Conservation (phyloP, 2,888 invertebrate species). For the Philereme transversata region DNA sequence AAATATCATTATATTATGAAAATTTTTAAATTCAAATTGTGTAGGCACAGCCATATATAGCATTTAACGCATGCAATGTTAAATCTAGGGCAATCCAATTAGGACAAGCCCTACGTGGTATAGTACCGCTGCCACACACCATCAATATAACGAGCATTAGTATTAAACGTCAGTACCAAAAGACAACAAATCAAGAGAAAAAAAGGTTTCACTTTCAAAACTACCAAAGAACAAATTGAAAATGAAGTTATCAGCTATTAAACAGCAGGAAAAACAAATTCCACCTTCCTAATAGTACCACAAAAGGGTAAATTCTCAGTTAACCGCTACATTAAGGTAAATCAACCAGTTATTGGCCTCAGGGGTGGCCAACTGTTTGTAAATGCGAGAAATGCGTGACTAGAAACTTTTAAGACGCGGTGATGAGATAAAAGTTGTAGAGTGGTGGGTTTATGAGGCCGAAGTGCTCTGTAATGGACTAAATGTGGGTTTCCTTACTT, state of each 20-base stretch:
- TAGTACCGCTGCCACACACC: too few species aligned
- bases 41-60: too few species aligned
- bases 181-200: too few species aligned
- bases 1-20: too few species aligned
- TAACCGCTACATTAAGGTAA: constrained; percentile 31
- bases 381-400: constrained; percentile 51
- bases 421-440: constrained; percentile 42
- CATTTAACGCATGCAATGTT: too few species aligned
- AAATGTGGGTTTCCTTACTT: background rate
- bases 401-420: constrained; percentile 46
- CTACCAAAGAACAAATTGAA: constrained; percentile 32
- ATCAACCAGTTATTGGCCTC: constrained; percentile 23
- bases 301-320: constrained; percentile 40
- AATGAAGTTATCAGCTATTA: constrained; percentile 33
- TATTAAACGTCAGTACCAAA: too few species aligned
- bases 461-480: constrained; percentile 10
- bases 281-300: constrained; percentile 39
- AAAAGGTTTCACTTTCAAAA: constrained; percentile 5
- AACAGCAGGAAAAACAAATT: constrained; percentile 44
- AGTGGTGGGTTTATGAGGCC: constrained; percentile 21
- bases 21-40: too few species aligned
- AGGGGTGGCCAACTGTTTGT: constrained; percentile 33
- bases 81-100: too few species aligned
- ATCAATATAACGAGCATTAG: too few species aligned
- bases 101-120: too few species aligned